These are phyloP conservation scores for Coryphaenoides rupestris DNA, from an alignment of 2,113 vertebrate species.

Conservation along the genomic window DNA sequence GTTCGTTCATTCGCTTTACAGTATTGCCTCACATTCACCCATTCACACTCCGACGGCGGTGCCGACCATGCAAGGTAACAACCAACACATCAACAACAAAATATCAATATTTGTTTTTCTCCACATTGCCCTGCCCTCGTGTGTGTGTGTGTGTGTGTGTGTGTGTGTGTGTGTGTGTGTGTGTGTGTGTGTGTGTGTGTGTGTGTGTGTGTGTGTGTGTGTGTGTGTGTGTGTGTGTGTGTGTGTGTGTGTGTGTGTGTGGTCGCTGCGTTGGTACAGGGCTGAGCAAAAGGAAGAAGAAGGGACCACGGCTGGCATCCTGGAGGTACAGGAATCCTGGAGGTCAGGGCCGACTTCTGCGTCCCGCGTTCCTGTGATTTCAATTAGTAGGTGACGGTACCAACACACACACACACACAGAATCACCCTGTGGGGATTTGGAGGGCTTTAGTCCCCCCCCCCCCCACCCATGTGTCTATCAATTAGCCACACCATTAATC, in stretches of 20 bases:
- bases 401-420: slow-evolving; percentile 32
- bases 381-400: slow-evolving; percentile 65
- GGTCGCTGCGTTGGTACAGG: background rate
- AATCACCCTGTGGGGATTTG: slow-evolving; percentile 57
- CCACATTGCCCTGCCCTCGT: too few relatives aligned
- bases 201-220: background rate
- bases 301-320: too few relatives aligned
- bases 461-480: slow-evolving; percentile 72
- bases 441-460: slow-evolving; percentile 70
- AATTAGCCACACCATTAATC: slow-evolving; percentile 78
- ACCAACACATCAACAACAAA: too few relatives aligned
- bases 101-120: too few relatives aligned
- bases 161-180: too few relatives aligned
- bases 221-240: background rate
- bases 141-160: too few relatives aligned
- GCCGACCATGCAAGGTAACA: too few relatives aligned
- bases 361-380: slow-evolving; percentile 68
- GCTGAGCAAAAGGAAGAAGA: too few relatives aligned
- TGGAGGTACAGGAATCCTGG: slow-evolving; percentile 15
- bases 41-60: too few relatives aligned
- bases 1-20: too few relatives aligned
- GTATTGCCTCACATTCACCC: too few relatives aligned
- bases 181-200: too few relatives aligned
- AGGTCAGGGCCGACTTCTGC: slow-evolving; percentile 56
- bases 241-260: background rate